Percentiles rank a stretch among this genome's conserved stretches.
Conservation (phyloP, 64 coral and sea anemone species). For the Montipora cactus region DNA sequence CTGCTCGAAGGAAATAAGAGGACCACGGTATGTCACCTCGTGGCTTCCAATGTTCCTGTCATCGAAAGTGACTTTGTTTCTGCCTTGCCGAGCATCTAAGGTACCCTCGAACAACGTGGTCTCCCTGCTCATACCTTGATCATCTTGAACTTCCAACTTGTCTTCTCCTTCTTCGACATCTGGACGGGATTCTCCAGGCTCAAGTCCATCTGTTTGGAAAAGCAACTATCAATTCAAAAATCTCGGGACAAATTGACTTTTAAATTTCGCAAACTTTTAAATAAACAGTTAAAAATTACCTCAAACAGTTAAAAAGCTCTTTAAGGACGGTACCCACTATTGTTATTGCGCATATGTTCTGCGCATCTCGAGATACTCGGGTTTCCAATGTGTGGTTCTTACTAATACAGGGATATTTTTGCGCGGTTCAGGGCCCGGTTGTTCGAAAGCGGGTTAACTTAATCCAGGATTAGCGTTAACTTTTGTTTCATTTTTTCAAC, state of each 20-base stretch:
- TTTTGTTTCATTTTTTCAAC: too few relatives aligned
- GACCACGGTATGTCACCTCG: conserved; percentile 71
- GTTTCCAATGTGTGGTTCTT: too few relatives aligned
- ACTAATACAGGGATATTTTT: too few relatives aligned
- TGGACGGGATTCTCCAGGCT: neutral
- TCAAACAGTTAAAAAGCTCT: too few relatives aligned
- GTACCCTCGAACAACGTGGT: neutral
- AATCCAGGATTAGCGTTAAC: too few relatives aligned
- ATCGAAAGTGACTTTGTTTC: conserved; percentile 84
- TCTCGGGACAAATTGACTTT: neutral
- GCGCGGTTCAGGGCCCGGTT: too few relatives aligned
- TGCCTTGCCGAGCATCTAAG: neutral
- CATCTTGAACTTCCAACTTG: conserved; percentile 8
- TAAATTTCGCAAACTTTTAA: too few relatives aligned
- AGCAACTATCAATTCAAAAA: neutral
- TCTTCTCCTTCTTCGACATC: neutral
- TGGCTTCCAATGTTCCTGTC: conserved; percentile 64
- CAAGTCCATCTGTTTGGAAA: neutral
- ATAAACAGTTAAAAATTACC: too few relatives aligned
- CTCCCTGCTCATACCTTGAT: conserved; percentile 18
- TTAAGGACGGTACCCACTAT: too few relatives aligned
- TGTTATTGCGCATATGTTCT: too few relatives aligned
- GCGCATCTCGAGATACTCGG: too few relatives aligned
- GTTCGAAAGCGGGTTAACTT: too few relatives aligned
- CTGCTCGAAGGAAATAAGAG: conserved; percentile 83